These are phyloP conservation scores for Coptodon bakossiorum DNA, from an alignment of 2,113 vertebrate genomes.

Conservation along the genomic window DNA sequence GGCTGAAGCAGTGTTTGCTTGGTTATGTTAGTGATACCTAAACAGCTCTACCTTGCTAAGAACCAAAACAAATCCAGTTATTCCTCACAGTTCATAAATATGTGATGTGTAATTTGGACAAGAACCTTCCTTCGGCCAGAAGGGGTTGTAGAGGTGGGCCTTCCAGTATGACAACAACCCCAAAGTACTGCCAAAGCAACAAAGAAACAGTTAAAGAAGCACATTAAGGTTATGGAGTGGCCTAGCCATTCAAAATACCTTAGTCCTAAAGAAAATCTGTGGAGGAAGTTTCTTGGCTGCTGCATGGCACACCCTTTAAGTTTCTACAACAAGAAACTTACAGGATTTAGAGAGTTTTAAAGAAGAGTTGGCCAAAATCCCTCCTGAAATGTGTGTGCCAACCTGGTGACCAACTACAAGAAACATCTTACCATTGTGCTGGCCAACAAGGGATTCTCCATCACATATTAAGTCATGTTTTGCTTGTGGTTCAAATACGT, in stretches of 20 bases:
- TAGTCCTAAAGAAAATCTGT: neutral
- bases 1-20: neutral
- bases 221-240: neutral
- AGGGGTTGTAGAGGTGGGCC: neutral
- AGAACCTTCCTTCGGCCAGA: neutral
- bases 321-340: neutral
- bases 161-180: neutral
- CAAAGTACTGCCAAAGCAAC: neutral
- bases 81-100: neutral
- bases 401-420: neutral
- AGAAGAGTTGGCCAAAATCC: neutral
- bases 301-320: neutral
- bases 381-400: neutral
- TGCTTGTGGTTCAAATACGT: neutral
- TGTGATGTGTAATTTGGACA: neutral
- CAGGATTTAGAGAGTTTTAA: neutral
- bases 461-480: neutral
- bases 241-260: neutral
- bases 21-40: neutral
- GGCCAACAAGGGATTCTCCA: neutral
- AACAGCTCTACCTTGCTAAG: neutral
- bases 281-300: neutral
- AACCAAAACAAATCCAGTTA: neutral
- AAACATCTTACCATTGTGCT: neutral
- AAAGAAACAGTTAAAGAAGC: neutral